A percentile compares a stretch with the other conserved stretches of the same genome.
phyloP scores from a whole-genome alignment of 2,797 vertebrate genomes.

The Typhlichthys eigenmanni region DNA sequence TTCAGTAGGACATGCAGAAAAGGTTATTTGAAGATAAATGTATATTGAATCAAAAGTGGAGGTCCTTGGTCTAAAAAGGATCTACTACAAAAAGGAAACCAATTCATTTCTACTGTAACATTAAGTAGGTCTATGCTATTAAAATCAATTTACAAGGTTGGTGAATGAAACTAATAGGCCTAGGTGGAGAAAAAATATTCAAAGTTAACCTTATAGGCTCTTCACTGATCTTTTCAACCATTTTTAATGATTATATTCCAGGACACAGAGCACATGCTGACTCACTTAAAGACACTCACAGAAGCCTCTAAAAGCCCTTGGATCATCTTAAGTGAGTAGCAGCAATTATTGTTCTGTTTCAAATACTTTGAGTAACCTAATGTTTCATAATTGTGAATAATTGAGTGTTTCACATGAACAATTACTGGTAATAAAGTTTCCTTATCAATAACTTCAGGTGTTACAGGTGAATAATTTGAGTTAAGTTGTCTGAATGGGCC shows the following conservation, averaged over 20 bases:
- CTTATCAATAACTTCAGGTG: too few relatives aligned
- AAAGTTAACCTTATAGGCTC: background rate
- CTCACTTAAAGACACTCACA: slow-evolving; percentile 50
- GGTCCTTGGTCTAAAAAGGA: too few relatives aligned
- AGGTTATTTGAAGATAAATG: too few relatives aligned
- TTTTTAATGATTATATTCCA: slow-evolving; percentile 60
- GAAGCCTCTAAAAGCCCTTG: slow-evolving; percentile 59
- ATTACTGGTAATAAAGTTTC: too few relatives aligned
- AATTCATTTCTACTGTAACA: background rate
- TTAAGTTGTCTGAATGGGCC: background rate
- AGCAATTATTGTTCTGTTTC: slow-evolving; percentile 5
- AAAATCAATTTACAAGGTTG: background rate
- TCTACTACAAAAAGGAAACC: background rate
- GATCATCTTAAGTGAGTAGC: slow-evolving; percentile 47
- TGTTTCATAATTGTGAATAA: too few relatives aligned
- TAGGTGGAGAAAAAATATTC: background rate
- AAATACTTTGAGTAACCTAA: slow-evolving; percentile 20
- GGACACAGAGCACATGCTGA: slow-evolving; percentile 40
- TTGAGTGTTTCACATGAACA: too few relatives aligned
- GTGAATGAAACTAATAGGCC: background rate
- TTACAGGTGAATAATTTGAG: too few relatives aligned
- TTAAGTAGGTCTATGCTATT: background rate
- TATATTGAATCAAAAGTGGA: too few relatives aligned
- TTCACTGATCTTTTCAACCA: slow-evolving; percentile 43
- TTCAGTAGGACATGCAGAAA: too few relatives aligned